Base-by-base conservation (phyloP, 2,888 invertebrate species). In the Ecliptopera silaceata region DNA sequence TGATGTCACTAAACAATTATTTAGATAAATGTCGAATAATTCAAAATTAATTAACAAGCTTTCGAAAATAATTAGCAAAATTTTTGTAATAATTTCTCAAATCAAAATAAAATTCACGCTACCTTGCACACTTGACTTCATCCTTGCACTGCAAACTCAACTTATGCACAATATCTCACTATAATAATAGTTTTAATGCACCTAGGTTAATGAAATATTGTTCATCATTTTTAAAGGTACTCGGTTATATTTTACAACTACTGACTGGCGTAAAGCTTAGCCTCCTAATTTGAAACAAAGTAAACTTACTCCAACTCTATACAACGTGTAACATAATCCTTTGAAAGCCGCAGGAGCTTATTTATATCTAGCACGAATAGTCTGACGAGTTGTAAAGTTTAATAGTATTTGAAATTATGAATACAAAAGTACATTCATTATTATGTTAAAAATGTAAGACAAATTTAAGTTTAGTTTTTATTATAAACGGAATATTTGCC, bases 61-160 rank as follows among this genome's bases (percentile, higher is more conserved):
- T 46, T 13, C 6, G 2, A 32, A 26, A 38, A 32, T 42, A 51
- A 51, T 41, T 18, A 41, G 12, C 22, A 36, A 29, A 18, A 12
- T 39, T 45, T 42, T 34, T n/a, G 34, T 22, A 39, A 45, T 46
- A 15, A 45, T 45, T 31, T 10, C 31, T 20, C 13, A 46, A 29
- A 38, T 13, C 10, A 15, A 41, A 56, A 45, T 50, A 50, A 49
- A 39, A 56, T 17, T 46, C 45, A 43, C 51, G 51, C 57, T 57
- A 8, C 15, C 36, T 18, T 44, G 51, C 56, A 56, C 56, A 38
- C 39, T 12, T 22, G 18, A 46, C 39, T 15, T 20, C 26, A 45
- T 11, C 51, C 43, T 52, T 15, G 57, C 57, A 57, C 48, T 39
- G 26, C 48, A 52, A 43, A 43, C 29, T 41, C 42, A 22, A 43